A percentile compares a stretch with the other conserved stretches of the same genome.
Evolutionary conservation across 64 coral and sea anemone genomes (phyloP).

Genomic region (Stylophora pistillata): DNA sequence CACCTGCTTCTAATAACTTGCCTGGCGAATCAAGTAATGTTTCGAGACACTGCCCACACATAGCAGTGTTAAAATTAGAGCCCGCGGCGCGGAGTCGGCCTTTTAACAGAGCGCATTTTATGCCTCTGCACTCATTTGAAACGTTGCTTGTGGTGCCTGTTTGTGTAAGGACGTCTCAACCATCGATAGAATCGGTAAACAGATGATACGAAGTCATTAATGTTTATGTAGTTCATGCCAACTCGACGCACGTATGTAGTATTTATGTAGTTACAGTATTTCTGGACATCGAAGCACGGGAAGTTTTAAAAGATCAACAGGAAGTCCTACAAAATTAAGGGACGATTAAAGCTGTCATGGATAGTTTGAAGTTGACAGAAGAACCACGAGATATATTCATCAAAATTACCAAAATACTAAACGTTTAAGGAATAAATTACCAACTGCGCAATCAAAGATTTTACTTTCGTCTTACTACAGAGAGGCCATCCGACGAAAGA

Average conservation of each 20-base stretch:
- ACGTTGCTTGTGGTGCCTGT: constrained; percentile 1
- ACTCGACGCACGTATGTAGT: background rate
- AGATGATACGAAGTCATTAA: constrained; percentile 2
- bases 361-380: too few relatives aligned
- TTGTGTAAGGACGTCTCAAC: background rate
- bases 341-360: too few relatives aligned
- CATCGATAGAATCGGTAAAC: background rate
- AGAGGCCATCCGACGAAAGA: too few relatives aligned
- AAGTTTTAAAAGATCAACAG: background rate
- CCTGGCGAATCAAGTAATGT: constrained; percentile 27
- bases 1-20: constrained; percentile 21
- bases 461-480: too few relatives aligned
- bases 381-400: background rate
- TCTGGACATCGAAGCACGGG: background rate
- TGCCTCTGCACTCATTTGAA: background rate
- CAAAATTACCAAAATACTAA: too few relatives aligned
- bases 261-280: background rate
- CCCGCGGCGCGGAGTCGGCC: background rate
- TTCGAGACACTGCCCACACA: background rate
- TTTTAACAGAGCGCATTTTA: background rate
- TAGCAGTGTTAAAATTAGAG: background rate
- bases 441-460: too few relatives aligned
- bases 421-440: too few relatives aligned
- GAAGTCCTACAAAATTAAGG: too few relatives aligned
- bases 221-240: background rate